A percentile compares a stretch with the other conserved stretches of the same genome.
These are phyloP conservation scores for Hozukius guyotensis DNA, from an alignment of 2,797 vertebrate genomes.

Conservation along the genomic window DNA sequence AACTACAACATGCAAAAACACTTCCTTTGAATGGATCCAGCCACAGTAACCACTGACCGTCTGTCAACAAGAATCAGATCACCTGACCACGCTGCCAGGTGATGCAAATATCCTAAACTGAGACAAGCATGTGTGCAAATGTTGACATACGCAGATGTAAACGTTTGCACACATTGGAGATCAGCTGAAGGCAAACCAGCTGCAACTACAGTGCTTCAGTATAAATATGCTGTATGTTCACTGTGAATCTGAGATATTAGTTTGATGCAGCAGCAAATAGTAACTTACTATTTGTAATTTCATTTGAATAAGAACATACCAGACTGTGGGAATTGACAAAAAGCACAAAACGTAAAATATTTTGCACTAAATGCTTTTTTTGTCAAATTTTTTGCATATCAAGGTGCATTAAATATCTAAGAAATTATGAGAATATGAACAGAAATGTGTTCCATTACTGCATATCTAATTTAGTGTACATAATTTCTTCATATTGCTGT, in stretches of 20 bases:
- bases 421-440: background rate
- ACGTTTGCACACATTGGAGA: background rate
- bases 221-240: background rate
- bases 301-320: background rate
- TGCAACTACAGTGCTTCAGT: background rate
- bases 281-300: background rate
- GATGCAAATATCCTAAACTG: background rate
- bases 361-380: background rate
- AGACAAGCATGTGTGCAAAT: background rate
- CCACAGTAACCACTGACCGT: background rate
- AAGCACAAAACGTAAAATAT: background rate
- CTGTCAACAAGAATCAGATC: background rate
- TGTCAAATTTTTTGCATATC: background rate
- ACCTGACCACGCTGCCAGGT: constrained; percentile 9
- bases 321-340: too few species aligned
- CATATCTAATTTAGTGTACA: background rate
- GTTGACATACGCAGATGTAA: too few species aligned
- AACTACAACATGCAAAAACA: background rate
- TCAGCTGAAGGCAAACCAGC: background rate
- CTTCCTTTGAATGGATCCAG: background rate
- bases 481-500: too few species aligned
- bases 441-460: background rate
- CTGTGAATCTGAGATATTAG: background rate
- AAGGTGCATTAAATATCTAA: background rate
- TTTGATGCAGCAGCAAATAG: background rate